A percentile compares a stretch with the other conserved stretches of the same genome.
Evolutionary conservation across 2,888 invertebrate species (phyloP).

Genomic region (Sinopyrophorus schimmeli): DNA sequence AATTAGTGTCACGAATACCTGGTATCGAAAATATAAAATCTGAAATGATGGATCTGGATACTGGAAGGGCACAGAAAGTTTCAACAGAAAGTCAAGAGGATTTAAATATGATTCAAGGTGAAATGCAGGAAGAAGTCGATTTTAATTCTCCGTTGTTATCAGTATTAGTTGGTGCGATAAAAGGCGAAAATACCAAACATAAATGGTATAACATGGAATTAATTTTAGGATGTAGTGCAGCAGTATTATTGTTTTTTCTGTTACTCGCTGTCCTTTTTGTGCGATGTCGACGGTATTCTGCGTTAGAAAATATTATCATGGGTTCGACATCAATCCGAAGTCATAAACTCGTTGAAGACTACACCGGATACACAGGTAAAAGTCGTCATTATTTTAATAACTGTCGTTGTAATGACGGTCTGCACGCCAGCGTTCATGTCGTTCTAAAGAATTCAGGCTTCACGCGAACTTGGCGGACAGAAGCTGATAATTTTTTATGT

Average conservation of each 20-base stretch:
- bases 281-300: constrained; percentile 62
- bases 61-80: constrained; percentile 65
- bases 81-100: constrained; percentile 68
- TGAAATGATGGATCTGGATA: constrained; percentile 68
- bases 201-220: constrained; percentile 62
- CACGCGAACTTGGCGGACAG: constrained; percentile 24
- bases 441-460: constrained; percentile 17
- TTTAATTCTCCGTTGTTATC: constrained; percentile 61
- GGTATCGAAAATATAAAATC: constrained; percentile 66
- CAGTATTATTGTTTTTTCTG: constrained; percentile 56
- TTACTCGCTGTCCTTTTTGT: constrained; percentile 60
- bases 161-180: constrained; percentile 65
- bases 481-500: constrained; percentile 19
- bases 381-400: constrained; percentile 24
- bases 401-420: constrained; percentile 25
- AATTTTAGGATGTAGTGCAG: constrained; percentile 64
- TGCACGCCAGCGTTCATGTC: constrained; percentile 31
- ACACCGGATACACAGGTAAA: constrained; percentile 50
- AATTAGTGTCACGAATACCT: constrained; percentile 64
- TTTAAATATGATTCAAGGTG: constrained; percentile 57
- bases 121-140: constrained; percentile 53
- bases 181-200: constrained; percentile 62
- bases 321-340: constrained; percentile 64
- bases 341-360: constrained; percentile 66
- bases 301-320: constrained; percentile 60